These are phyloP conservation scores for fruit fly (Drosophila melanogaster) DNA, from an alignment of 1,140 invertebrate species.

Conservation along the genomic window Release_6_plus_ISO1_MT NT_033777.3:29046001-29046500, in stretches of 20 bases:
- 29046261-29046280: conserved; percentile 7
- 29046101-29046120: conserved; percentile 97
- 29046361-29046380: conserved; percentile 50
- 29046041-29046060: conserved; percentile 73
- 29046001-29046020: conserved; percentile 95
- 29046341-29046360: conserved; percentile 45
- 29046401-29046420: conserved; percentile 72
- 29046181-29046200: conserved; percentile 97
- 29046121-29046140: conserved; percentile 96
- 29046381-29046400: conserved; percentile 9
- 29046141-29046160: conserved; percentile 96
- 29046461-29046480: conserved; percentile 41
- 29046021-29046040: background rate
- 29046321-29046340: conserved; percentile 31
- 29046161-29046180: conserved; percentile 98
- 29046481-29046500: conserved; percentile 50
- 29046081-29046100: conserved; percentile 99
- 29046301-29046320: conserved; percentile 13
- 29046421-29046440: conserved; percentile 55
- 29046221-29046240: conserved; percentile 53
- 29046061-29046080: conserved; percentile 99
- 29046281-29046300: conserved; percentile 13
- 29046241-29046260: conserved; percentile 25
- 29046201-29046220: conserved; percentile 88
- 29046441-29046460: conserved; percentile 45